phyloP scores from a whole-genome alignment of 2,797 vertebrate genomes.

The Crossoptilon crossoptilon region DNA sequence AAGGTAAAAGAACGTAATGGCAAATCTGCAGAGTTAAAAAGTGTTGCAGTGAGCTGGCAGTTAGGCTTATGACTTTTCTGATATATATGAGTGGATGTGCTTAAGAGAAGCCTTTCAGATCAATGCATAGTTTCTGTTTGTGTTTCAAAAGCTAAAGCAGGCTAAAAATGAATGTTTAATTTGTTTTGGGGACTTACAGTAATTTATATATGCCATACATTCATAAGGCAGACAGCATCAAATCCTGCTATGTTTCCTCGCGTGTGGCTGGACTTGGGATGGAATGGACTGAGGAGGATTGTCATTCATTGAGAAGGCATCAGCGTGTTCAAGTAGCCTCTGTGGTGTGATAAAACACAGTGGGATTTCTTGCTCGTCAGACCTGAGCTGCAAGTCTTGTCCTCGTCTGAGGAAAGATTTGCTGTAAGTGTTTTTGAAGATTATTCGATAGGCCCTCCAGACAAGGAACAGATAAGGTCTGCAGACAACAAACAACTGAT shows the following conservation, averaged over 20 bases:
- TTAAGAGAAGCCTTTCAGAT: not conserved
- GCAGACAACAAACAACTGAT: rapidly evolving
- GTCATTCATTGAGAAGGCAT: not conserved
- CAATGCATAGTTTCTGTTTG: not conserved
- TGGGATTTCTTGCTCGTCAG: not conserved
- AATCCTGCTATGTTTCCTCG: not conserved
- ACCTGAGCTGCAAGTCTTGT: not conserved
- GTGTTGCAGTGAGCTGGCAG: not conserved
- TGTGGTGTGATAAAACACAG: not conserved
- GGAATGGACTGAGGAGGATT: not conserved
- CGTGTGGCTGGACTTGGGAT: not conserved
- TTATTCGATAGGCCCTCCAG: not conserved
- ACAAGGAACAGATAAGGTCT: not conserved
- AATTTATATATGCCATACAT: not conserved
- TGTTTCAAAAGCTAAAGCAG: not conserved
- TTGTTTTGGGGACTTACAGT: not conserved
- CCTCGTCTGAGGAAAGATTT: not conserved
- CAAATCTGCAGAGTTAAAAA: not conserved
- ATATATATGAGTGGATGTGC: not conserved
- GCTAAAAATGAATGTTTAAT: not conserved
- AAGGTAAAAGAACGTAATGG: not conserved
- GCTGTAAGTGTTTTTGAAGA: not conserved
- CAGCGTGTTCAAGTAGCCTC: not conserved
- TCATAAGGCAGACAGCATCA: not conserved
- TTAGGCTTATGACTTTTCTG: not conserved